A percentile compares a stretch with the other conserved stretches of the same genome.
These are phyloP conservation scores for Drosophila parthenogenetica DNA, from an alignment of 2,888 invertebrate genomes.

Conservation along the genomic window DNA sequence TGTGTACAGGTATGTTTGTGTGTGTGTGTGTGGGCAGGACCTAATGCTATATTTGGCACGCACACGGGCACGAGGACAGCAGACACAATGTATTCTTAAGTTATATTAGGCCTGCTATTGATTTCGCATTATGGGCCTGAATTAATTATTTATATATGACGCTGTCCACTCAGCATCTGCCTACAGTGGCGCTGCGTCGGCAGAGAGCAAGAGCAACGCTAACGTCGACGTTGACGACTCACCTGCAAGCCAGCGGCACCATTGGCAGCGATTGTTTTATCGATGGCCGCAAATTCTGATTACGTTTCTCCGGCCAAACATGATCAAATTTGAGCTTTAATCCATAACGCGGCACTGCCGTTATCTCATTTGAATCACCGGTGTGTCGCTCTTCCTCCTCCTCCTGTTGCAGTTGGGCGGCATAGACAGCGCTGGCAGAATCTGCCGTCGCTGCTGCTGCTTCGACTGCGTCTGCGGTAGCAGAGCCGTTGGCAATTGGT, in stretches of 20 bases:
- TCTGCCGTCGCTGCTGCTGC: conserved; percentile 53
- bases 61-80: conserved; percentile 26
- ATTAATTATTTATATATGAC: conserved; percentile 63
- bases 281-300: conserved; percentile 88
- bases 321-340: conserved; percentile 91
- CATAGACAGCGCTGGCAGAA: conserved; percentile 82
- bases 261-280: conserved; percentile 89
- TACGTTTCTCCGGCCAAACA: conserved; percentile 90
- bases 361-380: conserved; percentile 74
- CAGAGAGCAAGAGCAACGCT: conserved; percentile 5
- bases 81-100: conserved; percentile 10
- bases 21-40: conserved; percentile 53
- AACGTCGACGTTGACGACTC: conserved; percentile 31
- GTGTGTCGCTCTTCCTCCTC: conserved; percentile 19
- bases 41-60: conserved; percentile 71
- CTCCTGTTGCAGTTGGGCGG: conserved; percentile 63
- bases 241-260: conserved; percentile 91
- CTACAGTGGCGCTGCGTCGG: conserved; percentile 2
- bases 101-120: conserved; percentile 68
- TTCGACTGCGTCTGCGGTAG: conserved; percentile 45
- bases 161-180: conserved; percentile 36
- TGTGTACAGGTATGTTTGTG: conserved; percentile 13
- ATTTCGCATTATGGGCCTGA: conserved; percentile 70
- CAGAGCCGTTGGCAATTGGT: conserved; percentile 45
- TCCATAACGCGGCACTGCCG: conserved; percentile 88